Conservation (phyloP, 2,113 vertebrate species). For the Hemiprocne comata region DNA sequence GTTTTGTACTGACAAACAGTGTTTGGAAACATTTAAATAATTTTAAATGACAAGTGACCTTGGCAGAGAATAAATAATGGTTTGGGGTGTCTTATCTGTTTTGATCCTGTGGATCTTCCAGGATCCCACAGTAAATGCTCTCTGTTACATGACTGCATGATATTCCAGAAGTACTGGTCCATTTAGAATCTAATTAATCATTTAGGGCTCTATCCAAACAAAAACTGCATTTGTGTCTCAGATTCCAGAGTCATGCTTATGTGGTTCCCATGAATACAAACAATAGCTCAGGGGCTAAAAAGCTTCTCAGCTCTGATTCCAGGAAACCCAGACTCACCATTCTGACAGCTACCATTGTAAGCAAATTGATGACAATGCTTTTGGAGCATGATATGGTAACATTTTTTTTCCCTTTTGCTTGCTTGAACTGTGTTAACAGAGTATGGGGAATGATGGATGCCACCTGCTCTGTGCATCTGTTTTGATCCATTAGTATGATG, state of each 20-base stretch:
- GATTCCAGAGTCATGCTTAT: not conserved
- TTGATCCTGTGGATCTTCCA: not conserved
- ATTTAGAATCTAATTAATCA: not conserved
- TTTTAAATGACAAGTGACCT: not conserved
- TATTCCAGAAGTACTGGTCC: not conserved
- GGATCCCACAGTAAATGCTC: not conserved
- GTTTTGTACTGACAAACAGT: not conserved
- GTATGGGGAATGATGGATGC: not conserved
- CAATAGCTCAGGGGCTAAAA: constrained; percentile 8
- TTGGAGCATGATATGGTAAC: not conserved
- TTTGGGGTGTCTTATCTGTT: not conserved
- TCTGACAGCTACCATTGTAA: constrained; percentile 13
- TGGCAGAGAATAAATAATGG: not conserved
- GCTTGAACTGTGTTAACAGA: not conserved
- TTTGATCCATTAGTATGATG: not conserved
- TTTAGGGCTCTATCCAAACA: not conserved
- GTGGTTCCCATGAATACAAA: not conserved
- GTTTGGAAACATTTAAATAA: not conserved
- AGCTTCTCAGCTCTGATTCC: not conserved
- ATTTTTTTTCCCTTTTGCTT: not conserved
- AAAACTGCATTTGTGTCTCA: not conserved
- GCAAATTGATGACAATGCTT: not conserved
- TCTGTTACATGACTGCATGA: not conserved
- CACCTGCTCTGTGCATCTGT: not conserved
- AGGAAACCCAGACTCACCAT: not conserved